These are phyloP conservation scores for Xiphydria camelus DNA, from an alignment of 2,888 invertebrate genomes.

Conservation along the genomic window DNA sequence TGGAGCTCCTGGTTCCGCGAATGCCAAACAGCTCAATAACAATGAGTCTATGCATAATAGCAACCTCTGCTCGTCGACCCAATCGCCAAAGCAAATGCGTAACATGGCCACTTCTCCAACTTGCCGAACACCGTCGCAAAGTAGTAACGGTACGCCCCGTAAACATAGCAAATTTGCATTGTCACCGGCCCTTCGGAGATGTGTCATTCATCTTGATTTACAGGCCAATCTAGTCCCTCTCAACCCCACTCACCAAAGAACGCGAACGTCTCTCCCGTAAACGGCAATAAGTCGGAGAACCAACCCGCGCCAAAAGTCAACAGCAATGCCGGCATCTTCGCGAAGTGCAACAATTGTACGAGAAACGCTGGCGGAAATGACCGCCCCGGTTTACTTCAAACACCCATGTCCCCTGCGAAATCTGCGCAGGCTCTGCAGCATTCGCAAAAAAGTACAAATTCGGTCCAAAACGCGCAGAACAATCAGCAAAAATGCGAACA, in stretches of 20 bases:
- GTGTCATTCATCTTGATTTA: constrained; percentile 5
- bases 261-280: constrained; percentile 39
- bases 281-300: constrained; percentile 36
- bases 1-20: constrained; percentile 12
- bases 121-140: constrained; percentile 46
- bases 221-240: constrained; percentile 51
- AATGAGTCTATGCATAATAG: constrained; percentile 53
- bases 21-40: constrained; percentile 41
- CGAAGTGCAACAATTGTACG: constrained; percentile 50
- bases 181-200: neutral
- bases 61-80: constrained; percentile 44
- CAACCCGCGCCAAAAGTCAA: constrained; percentile 15
- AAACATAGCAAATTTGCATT: neutral
- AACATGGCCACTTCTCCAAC: constrained; percentile 52
- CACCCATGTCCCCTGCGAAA: constrained; percentile 52
- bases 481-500: constrained; percentile 48
- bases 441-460: constrained; percentile 45
- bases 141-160: constrained; percentile 28
- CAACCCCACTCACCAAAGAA: constrained; percentile 48
- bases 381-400: constrained; percentile 48
- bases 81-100: constrained; percentile 50
- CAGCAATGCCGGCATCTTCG: constrained; percentile 53
- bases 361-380: constrained; percentile 48
- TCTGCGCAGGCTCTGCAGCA: constrained; percentile 40
- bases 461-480: constrained; percentile 38